Percentiles rank a stretch among this genome's conserved stretches.
phyloP scores from a whole-genome alignment of 2,797 vertebrate genomes.

The Aldrovandia affinis region DNA sequence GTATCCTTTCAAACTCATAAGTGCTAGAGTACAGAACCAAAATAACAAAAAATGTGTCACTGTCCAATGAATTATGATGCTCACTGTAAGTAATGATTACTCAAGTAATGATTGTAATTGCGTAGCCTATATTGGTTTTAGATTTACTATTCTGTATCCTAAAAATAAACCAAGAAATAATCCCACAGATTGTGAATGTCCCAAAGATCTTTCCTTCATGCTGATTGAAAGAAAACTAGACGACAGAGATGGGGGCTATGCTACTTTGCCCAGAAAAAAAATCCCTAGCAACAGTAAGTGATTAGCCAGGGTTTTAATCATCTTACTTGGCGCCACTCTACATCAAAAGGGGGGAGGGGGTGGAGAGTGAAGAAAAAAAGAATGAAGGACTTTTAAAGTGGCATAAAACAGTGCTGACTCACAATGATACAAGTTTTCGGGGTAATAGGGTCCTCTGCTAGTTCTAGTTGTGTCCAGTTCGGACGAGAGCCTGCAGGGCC shows the following conservation, averaged over 20 bases:
- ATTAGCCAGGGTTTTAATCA: constrained; percentile 28
- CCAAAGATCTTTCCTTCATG: background rate
- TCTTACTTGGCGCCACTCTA: constrained; percentile 10
- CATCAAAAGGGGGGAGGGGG: constrained; percentile 2
- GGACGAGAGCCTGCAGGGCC: background rate
- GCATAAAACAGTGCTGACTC: constrained; percentile 26
- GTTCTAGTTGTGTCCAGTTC: background rate
- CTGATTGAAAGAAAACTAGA: background rate
- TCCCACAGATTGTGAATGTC: background rate
- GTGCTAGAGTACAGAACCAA: too few relatives aligned
- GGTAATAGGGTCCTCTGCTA: background rate
- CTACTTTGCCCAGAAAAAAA: constrained; percentile 22
- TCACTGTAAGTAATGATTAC: too few relatives aligned
- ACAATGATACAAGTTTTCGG: background rate
- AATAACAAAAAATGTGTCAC: too few relatives aligned
- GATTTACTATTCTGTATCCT: background rate
- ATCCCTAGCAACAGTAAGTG: constrained; percentile 17
- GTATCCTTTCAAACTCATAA: too few relatives aligned
- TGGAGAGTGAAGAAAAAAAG: background rate
- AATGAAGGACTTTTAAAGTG: background rate
- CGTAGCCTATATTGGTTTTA: too few relatives aligned
- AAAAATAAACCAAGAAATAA: background rate
- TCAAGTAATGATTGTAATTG: too few relatives aligned
- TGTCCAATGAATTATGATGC: too few relatives aligned
- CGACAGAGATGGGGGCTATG: background rate